Evolutionary conservation across 2,797 vertebrate species (phyloP).

Genomic region (Tokudaia tokunoshimensis): DNA sequence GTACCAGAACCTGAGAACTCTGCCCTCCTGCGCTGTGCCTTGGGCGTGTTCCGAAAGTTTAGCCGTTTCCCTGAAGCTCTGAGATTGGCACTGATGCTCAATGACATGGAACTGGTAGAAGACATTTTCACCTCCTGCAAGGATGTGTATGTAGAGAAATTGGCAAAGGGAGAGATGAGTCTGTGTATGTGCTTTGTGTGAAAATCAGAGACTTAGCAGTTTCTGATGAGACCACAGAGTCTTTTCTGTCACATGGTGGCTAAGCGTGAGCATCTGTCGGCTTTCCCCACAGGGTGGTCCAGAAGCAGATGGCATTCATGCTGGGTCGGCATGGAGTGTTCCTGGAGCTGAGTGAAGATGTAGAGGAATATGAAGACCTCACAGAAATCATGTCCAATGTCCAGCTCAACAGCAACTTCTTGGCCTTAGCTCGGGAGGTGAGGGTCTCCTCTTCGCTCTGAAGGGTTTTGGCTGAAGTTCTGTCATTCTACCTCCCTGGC

Average conservation of each 20-base stretch:
- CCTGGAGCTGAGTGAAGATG: conserved; percentile 97
- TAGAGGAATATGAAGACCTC: conserved; percentile 98
- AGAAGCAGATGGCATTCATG: conserved; percentile 99
- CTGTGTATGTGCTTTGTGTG: neutral
- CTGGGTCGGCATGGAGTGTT: conserved; percentile 98
- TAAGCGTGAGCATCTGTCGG: neutral
- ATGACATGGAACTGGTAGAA: conserved; percentile 97
- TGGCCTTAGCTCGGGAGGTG: conserved; percentile 98
- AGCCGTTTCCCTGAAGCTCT: conserved; percentile 97
- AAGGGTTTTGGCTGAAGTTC: conserved; percentile 41
- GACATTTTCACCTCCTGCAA: conserved; percentile 99
- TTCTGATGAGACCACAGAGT: neutral
- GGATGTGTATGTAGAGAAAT: conserved; percentile 93
- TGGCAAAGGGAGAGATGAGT: neutral
- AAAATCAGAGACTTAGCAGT: neutral
- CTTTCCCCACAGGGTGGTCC: conserved; percentile 91
- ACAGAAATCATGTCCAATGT: conserved; percentile 99
- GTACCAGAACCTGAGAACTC: conserved; percentile 99
- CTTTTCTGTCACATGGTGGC: neutral
- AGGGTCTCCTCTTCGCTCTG: conserved; percentile 57
- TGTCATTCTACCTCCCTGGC: neutral
- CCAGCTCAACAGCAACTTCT: conserved; percentile 99
- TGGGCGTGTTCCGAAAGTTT: conserved; percentile 98
- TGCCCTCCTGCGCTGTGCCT: conserved; percentile 94
- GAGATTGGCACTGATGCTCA: conserved; percentile 98